These are phyloP conservation scores for Stenolophus ochropezus DNA, from an alignment of 2,888 invertebrate species.

Conservation along the genomic window DNA sequence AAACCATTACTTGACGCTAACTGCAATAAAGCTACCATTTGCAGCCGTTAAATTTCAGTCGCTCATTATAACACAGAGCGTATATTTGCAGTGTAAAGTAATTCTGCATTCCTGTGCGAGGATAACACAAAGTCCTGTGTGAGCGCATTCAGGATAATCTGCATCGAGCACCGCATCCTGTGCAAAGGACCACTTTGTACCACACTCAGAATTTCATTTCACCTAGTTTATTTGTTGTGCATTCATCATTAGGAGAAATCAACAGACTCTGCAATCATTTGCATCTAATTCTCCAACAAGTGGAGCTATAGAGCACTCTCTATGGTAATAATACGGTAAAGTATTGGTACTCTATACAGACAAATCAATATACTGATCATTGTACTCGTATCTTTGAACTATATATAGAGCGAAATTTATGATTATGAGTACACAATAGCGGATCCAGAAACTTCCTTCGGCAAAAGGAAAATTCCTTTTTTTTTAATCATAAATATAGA, in stretches of 20 bases:
- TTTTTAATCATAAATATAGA: too few relatives aligned
- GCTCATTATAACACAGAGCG: too few relatives aligned
- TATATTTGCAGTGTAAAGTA: not conserved
- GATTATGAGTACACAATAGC: too few relatives aligned
- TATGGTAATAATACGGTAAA: not conserved
- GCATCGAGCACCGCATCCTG: not conserved
- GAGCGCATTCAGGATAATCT: constrained; percentile 14
- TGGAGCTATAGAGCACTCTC: not conserved
- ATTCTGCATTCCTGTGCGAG: constrained; percentile 1
- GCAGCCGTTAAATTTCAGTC: too few relatives aligned
- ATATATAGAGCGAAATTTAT: too few relatives aligned
- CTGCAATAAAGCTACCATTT: too few relatives aligned
- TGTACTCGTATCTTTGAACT: too few relatives aligned
- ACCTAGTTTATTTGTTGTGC: not conserved
- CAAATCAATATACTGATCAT: too few relatives aligned
- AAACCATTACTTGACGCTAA: too few relatives aligned
- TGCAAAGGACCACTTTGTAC: constrained; percentile 2
- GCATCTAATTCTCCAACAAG: constrained; percentile 6
- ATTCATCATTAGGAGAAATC: not conserved
- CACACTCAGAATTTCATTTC: constrained; percentile 17
- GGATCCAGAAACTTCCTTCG: too few relatives aligned
- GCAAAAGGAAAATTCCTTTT: too few relatives aligned
- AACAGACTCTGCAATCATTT: not conserved
- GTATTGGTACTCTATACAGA: not conserved
- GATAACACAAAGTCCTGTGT: not conserved